Evolutionary conservation across 2,113 vertebrate species (phyloP).

Genomic region (Petaurus breviceps): DNA sequence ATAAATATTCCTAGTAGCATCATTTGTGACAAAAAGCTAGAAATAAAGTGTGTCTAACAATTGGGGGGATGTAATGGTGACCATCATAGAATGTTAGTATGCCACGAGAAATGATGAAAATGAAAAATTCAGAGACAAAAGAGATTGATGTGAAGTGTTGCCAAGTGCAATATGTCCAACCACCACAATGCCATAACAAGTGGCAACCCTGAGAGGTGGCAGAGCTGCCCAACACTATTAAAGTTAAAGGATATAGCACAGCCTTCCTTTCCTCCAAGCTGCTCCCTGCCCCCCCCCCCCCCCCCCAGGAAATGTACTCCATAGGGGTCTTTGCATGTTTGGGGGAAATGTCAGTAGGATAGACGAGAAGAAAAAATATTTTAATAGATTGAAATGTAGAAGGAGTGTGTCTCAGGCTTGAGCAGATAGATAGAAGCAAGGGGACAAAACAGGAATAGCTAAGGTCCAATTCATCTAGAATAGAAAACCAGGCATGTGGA

Average conservation of each 20-base stretch:
- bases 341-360: background rate
- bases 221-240: background rate
- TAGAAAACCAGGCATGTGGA: background rate
- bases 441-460: background rate
- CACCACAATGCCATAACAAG: background rate
- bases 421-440: background rate
- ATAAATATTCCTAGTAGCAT: background rate
- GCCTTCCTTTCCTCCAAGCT: background rate
- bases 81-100: background rate
- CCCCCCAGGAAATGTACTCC: background rate
- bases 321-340: background rate
- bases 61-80: background rate
- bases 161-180: background rate
- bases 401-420: background rate
- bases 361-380: background rate
- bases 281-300: too few species aligned
- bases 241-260: background rate
- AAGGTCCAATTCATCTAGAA: background rate
- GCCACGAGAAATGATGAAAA: background rate
- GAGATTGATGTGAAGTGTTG: background rate
- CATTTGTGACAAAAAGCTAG: background rate
- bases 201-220: background rate
- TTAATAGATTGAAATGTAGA: background rate
- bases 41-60: background rate
- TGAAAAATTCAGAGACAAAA: background rate